Percentiles rank a stretch among this genome's conserved stretches.
phyloP scores from a whole-genome alignment of 2,113 vertebrate species.

The Osmerus eperlanus region DNA sequence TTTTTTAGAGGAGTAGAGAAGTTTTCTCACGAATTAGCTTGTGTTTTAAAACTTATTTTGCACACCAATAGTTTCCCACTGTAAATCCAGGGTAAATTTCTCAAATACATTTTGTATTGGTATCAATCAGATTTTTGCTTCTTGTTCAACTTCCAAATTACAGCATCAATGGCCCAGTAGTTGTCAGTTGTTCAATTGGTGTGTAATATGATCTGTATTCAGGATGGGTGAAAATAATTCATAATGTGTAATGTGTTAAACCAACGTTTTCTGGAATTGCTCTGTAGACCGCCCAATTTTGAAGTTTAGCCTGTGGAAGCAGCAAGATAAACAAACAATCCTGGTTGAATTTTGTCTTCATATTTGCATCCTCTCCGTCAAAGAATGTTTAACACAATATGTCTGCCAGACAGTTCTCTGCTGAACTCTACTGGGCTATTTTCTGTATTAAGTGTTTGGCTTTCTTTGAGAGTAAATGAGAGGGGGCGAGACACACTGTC shows the following conservation, averaged over 20 bases:
- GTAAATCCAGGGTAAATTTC: background rate
- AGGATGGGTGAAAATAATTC: too few relatives aligned
- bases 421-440: background rate
- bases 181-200: too few relatives aligned
- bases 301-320: slow-evolving; percentile 44
- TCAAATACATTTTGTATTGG: background rate
- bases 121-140: background rate
- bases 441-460: slow-evolving; percentile 9
- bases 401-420: too few relatives aligned
- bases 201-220: too few relatives aligned
- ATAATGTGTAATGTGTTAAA: too few relatives aligned
- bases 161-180: too few relatives aligned
- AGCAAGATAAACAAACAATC: slow-evolving; percentile 54
- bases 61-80: background rate
- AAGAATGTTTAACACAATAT: background rate
- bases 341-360: slow-evolving; percentile 40
- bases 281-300: slow-evolving; percentile 19
- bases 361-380: slow-evolving; percentile 41
- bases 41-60: background rate
- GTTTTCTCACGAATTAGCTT: background rate
- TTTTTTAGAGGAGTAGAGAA: background rate
- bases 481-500: background rate
- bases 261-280: background rate
- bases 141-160: too few relatives aligned
- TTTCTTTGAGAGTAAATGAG: slow-evolving; percentile 8